phyloP scores from a whole-genome alignment of 2,888 invertebrate genomes.

The Odontomyia ornata region DNA sequence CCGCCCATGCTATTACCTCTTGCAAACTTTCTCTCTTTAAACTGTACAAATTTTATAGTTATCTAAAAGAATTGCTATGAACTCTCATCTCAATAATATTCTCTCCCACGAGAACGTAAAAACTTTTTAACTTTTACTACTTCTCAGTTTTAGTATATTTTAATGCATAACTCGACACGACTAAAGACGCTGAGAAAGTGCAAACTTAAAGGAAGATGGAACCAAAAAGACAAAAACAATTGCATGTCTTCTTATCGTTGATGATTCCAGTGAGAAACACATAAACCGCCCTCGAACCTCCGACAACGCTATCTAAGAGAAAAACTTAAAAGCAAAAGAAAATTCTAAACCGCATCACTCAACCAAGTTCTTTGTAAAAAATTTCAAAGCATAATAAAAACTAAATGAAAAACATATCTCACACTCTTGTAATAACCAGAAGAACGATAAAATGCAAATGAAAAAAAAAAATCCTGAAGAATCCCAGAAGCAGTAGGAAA shows the following conservation, averaged over 20 bases:
- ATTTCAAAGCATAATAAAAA: constrained; percentile 25
- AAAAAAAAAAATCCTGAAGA: constrained; percentile 28
- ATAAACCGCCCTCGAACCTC: no score
- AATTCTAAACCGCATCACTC: constrained; percentile 11
- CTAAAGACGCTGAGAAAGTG: no score
- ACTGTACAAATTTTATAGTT: no score
- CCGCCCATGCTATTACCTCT: no score
- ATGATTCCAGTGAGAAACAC: neutral
- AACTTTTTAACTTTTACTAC: no score
- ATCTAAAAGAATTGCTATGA: no score
- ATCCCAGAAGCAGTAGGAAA: constrained; percentile 27
- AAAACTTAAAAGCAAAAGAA: neutral
- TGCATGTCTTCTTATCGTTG: constrained; percentile 18
- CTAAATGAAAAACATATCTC: constrained; percentile 7
- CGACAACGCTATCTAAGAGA: neutral
- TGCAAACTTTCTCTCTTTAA: no score
- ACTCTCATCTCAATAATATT: no score
- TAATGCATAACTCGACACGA: no score
- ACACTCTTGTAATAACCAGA: constrained; percentile 4
- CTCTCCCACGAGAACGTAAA: no score
- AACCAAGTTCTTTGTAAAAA: neutral
- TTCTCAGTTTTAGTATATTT: no score
- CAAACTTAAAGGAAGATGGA: no score
- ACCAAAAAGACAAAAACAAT: constrained; percentile 7
- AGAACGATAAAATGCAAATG: constrained; percentile 2